Conservation (phyloP, 2,888 invertebrate genomes). For the Punctoribates punctum region DNA sequence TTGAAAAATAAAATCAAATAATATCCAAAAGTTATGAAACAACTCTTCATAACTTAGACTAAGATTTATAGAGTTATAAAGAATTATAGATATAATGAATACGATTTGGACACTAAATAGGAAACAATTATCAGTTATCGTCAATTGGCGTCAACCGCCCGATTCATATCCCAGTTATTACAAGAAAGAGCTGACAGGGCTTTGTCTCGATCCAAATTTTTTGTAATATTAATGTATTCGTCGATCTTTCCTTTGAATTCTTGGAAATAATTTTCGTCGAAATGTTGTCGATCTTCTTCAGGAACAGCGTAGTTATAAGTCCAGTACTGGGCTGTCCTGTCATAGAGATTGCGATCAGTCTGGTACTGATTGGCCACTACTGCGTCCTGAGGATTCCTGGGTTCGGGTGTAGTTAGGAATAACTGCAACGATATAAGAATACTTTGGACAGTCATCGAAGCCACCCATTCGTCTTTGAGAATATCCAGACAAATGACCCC, state of each 20-base stretch:
- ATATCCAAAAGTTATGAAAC: too few species aligned
- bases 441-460: slow-evolving; percentile 94
- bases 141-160: too few species aligned
- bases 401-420: slow-evolving; percentile 76
- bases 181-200: slow-evolving; percentile 85
- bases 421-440: slow-evolving; percentile 94
- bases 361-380: slow-evolving; percentile 97
- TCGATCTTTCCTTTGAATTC: slow-evolving; percentile 84
- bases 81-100: too few species aligned
- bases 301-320: slow-evolving; percentile 76
- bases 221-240: slow-evolving; percentile 58
- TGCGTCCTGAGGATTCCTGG: slow-evolving; percentile 85
- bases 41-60: too few species aligned
- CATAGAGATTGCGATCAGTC: slow-evolving; percentile 78
- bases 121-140: too few species aligned
- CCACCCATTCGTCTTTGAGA: slow-evolving; percentile 97
- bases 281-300: neutral
- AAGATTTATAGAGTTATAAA: too few species aligned
- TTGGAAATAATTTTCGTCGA: slow-evolving; percentile 56
- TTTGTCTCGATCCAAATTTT: slow-evolving; percentile 92
- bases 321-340: slow-evolving; percentile 92
- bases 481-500: slow-evolving; percentile 97
- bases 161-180: slow-evolving; percentile 92
- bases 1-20: too few species aligned
- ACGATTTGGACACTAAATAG: too few species aligned